Conservation (phyloP, 2,113 vertebrate species). For the Dasyprocta punctata region DNA sequence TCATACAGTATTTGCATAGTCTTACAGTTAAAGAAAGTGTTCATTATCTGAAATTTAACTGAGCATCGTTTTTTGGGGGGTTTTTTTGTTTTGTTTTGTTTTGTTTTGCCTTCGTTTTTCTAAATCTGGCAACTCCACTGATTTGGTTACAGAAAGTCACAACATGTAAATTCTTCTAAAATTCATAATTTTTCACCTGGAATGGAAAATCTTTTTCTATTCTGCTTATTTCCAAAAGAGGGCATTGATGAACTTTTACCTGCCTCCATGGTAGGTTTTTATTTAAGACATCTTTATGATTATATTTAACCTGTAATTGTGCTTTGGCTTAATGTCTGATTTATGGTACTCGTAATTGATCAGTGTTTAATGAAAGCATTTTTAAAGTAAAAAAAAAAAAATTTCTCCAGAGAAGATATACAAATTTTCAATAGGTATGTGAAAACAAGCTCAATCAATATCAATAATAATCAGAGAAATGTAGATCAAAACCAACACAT, state of each 20-base stretch:
- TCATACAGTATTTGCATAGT: constrained; percentile 52
- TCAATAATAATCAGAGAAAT: neutral
- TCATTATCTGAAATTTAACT: constrained; percentile 57
- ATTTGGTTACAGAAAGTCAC: neutral
- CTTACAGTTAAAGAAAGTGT: neutral
- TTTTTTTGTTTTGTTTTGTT: neutral
- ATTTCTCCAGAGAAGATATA: neutral
- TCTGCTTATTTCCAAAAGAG: constrained; percentile 66
- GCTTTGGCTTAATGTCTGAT: constrained; percentile 87
- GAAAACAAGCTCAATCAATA: neutral
- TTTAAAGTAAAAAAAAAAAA: no score
- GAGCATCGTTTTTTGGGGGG: neutral
- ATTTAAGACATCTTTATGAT: constrained; percentile 84
- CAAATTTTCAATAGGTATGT: neutral
- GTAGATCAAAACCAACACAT: neutral
- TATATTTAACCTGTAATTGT: constrained; percentile 86
- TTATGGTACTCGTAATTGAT: no score
- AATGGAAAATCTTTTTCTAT: neutral
- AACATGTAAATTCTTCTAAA: constrained; percentile 52
- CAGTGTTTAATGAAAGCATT: no score
- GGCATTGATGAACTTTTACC: constrained; percentile 75
- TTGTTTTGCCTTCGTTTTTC: constrained; percentile 22
- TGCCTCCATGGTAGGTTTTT: constrained; percentile 79
- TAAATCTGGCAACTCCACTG: constrained; percentile 20
- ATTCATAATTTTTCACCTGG: neutral